Evolutionary conservation across 2,113 vertebrate genomes (phyloP).

Genomic region (Lophochroa leadbeateri): DNA sequence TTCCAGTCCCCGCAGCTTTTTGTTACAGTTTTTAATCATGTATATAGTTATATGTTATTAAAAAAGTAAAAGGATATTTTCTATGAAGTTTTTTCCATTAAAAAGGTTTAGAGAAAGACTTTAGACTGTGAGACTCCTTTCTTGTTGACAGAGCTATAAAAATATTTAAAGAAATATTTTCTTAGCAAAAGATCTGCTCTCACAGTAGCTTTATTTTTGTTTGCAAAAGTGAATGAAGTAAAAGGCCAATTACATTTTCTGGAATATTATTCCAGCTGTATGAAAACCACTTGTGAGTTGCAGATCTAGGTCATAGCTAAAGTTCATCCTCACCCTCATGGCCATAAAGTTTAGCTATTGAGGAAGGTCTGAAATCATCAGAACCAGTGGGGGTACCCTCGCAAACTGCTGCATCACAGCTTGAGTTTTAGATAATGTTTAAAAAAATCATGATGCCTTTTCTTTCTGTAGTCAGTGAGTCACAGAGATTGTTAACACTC

Average conservation of each 20-base stretch:
- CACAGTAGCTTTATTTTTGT: slow-evolving; percentile 67
- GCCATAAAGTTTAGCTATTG: slow-evolving; percentile 33
- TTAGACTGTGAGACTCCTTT: slow-evolving; percentile 59
- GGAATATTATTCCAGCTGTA: slow-evolving; percentile 61
- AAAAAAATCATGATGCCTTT: neutral
- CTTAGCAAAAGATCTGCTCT: slow-evolving; percentile 50
- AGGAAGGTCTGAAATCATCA: slow-evolving; percentile 27
- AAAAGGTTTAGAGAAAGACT: slow-evolving; percentile 71
- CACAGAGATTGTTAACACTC: neutral
- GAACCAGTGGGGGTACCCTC: neutral
- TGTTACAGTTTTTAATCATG: slow-evolving; percentile 79
- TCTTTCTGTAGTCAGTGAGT: neutral
- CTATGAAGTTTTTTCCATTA: slow-evolving; percentile 80
- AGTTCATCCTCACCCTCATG: slow-evolving; percentile 30
- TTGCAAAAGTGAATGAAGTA: slow-evolving; percentile 56
- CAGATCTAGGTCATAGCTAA: slow-evolving; percentile 43
- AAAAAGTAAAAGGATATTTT: slow-evolving; percentile 77
- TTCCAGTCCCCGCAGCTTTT: slow-evolving; percentile 72
- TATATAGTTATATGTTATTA: slow-evolving; percentile 85
- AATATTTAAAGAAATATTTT: slow-evolving; percentile 31
- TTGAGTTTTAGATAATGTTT: slow-evolving; percentile 29
- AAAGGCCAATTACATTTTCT: slow-evolving; percentile 35
- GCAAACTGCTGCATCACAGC: slow-evolving; percentile 16
- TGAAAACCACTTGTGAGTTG: slow-evolving; percentile 47
- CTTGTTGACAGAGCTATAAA: slow-evolving; percentile 54